Percentiles rank a stretch among this genome's conserved stretches.
These are phyloP conservation scores for Yponomeuta evonymella DNA, from an alignment of 2,888 invertebrate genomes.

Conservation along the genomic window DNA sequence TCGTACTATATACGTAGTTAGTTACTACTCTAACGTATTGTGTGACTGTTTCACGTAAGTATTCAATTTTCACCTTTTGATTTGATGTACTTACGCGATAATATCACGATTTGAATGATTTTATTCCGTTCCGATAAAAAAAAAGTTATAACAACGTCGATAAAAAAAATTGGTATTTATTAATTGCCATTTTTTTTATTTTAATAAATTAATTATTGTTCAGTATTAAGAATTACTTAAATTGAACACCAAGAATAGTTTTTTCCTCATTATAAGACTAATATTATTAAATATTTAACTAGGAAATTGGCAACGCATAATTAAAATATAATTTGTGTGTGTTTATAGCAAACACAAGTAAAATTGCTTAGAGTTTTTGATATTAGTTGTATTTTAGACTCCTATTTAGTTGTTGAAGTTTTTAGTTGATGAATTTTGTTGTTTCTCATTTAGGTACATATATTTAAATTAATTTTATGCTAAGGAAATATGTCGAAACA, in stretches of 20 bases:
- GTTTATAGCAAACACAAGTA: neutral
- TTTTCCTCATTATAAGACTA: neutral
- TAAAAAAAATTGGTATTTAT: neutral
- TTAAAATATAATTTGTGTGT: slow-evolving; percentile 1
- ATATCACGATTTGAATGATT: neutral
- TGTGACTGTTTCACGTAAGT: neutral
- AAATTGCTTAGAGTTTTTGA: neutral
- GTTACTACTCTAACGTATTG: neutral
- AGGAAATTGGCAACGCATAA: slow-evolving; percentile 2
- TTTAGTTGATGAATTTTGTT: neutral
- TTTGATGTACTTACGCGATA: neutral
- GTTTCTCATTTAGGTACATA: neutral
- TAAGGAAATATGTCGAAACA: too few species aligned
- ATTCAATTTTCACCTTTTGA: neutral
- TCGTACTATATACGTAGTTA: neutral
- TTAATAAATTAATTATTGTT: neutral
- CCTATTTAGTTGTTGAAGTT: neutral
- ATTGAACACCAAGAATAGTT: neutral
- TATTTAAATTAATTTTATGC: too few species aligned
- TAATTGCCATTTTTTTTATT: neutral
- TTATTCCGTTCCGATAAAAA: slow-evolving; percentile 3
- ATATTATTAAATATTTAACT: neutral
- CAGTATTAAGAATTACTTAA: slow-evolving; percentile 1
- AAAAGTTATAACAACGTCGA: neutral
- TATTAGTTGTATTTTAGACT: neutral